Conservation (phyloP, 2,797 vertebrate species). For the Agapornis canus region DNA sequence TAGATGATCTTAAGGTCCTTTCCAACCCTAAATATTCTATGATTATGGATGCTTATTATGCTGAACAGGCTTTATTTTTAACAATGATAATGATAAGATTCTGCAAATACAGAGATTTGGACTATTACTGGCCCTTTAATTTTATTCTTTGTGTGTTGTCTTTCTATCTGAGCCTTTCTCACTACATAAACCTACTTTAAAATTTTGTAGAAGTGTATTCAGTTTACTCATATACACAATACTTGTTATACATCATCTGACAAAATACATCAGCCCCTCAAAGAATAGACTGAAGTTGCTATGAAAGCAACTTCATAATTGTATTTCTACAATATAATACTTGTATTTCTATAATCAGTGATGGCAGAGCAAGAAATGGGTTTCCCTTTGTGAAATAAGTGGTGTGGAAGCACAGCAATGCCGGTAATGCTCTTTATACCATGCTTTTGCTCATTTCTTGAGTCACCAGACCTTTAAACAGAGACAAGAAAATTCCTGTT, state of each 20-base stretch:
- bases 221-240: background rate
- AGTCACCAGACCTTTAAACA: background rate
- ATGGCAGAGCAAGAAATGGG: background rate
- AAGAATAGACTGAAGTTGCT: background rate
- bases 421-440: background rate
- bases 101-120: background rate
- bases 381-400: background rate
- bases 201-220: background rate
- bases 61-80: background rate
- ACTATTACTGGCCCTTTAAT: background rate
- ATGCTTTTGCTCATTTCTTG: background rate
- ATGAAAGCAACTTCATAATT: background rate
- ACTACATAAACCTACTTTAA: background rate
- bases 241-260: fast-evolving
- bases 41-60: background rate
- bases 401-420: background rate
- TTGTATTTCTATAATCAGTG: background rate
- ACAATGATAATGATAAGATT: background rate
- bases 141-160: background rate
- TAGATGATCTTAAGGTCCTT: background rate
- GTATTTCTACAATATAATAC: background rate
- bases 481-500: background rate
- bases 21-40: background rate
- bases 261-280: background rate
- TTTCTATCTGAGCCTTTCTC: background rate